phyloP scores from a whole-genome alignment of 2,797 vertebrate genomes.

The Megaceryle alcyon region DNA sequence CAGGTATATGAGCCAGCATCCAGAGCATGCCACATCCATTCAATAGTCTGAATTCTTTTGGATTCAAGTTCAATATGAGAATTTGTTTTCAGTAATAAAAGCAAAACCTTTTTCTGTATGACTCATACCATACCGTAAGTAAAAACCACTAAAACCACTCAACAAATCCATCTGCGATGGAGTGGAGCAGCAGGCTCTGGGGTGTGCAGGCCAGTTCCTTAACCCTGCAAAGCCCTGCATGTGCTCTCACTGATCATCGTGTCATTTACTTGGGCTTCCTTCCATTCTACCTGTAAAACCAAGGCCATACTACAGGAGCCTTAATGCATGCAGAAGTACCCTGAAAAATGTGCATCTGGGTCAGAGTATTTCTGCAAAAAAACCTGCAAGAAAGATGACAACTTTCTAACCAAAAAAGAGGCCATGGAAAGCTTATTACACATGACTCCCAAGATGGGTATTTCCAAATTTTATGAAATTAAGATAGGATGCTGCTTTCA shows the following conservation, averaged over 20 bases:
- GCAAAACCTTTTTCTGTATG: not conserved
- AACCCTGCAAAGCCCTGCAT: not conserved
- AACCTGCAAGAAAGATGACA: not conserved
- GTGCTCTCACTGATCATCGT: rapidly evolving
- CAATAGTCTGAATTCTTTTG: not conserved
- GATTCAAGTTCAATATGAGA: not conserved
- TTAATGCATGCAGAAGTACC: not conserved
- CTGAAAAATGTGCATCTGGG: not conserved
- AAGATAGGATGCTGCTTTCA: not conserved
- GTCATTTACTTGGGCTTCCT: not conserved
- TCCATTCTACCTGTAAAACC: not conserved
- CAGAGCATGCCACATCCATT: not conserved
- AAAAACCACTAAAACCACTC: not conserved
- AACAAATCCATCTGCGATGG: not conserved
- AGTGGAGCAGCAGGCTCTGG: not conserved
- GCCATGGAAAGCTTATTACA: not conserved
- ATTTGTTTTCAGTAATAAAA: constrained; percentile 16
- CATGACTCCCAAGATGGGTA: not conserved
- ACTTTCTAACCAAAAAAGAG: not conserved
- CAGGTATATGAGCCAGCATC: not conserved
- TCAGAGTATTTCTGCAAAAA: not conserved
- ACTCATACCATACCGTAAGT: not conserved
- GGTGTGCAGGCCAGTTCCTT: not conserved
- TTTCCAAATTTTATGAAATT: not conserved
- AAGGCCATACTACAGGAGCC: not conserved